These are phyloP conservation scores for Pipra filicauda DNA, from an alignment of 2,113 vertebrate genomes.

Conservation along the genomic window DNA sequence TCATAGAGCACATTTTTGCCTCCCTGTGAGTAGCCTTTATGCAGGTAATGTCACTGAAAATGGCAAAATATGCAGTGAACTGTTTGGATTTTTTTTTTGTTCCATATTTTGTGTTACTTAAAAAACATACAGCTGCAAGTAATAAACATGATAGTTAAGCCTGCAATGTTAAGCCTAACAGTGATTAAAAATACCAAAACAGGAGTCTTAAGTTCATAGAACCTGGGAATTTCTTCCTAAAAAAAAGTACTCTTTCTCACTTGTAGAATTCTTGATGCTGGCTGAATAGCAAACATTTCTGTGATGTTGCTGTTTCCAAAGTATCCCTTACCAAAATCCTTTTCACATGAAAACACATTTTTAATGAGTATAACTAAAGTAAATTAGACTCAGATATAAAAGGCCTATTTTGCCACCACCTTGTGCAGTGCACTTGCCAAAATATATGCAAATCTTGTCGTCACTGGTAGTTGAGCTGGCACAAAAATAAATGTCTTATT, in stretches of 20 bases:
- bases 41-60: not conserved
- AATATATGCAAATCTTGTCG: conserved; percentile 75
- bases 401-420: conserved; percentile 69
- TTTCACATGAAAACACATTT: conserved; percentile 46
- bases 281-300: conserved; percentile 15
- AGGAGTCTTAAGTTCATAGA: not conserved
- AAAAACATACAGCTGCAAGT: not conserved
- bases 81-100: not conserved
- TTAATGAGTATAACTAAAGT: conserved; percentile 46
- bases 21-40: not conserved
- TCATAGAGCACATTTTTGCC: not conserved
- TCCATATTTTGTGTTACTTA: not conserved
- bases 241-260: not conserved
- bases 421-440: conserved; percentile 70
- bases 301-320: not conserved
- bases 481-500: conserved; percentile 78
- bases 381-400: conserved; percentile 69
- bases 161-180: not conserved
- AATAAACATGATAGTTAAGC: not conserved
- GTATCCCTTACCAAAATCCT: conserved; percentile 23
- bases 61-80: not conserved
- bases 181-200: not conserved
- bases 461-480: conserved; percentile 71
- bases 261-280: not conserved
- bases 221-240: not conserved